Evolutionary conservation across 2,888 invertebrate genomes (phyloP), one percentile per base, ranked within the genome.

Genomic region (Oscheius sp.): DNA sequence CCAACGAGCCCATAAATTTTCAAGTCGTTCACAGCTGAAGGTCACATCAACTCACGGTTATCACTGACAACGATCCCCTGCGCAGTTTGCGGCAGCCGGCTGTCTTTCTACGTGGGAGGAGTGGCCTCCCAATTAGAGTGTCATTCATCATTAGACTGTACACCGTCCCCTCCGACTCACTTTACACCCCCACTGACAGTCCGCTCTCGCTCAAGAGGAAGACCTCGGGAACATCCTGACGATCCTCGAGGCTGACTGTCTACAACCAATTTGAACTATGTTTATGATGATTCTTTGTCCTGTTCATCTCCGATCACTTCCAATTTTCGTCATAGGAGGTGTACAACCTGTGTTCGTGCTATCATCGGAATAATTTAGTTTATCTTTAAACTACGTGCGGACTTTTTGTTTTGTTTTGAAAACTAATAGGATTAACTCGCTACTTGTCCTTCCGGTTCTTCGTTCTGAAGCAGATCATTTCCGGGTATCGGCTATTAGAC

Each of bases 91-190:
- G 61, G 61, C 61, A 61, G 61, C 45, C 61, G 61, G 61, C 61
- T 61, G 61, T 61, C 23, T 61, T 33, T 45, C 58, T 23, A 42
- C 42, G 42, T 61, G 42, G 61, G 61, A 61, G 61, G 61, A 61
- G 61, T 61, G 61, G 61, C 61, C 64, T 64, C 64, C 64, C 64
- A 50, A 64, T 64, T 64, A 64, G 64, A 64, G 48, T 48, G 50
- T 64, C 64, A 64, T 64, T 64, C 48, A 64, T 64, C 64, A 64
- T 50, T 50, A 48, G 64, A 64, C 64, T 64, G 64, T 64, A 64
- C 64, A 64, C 64, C 37, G 48, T 64, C 64, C 34, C 64, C 64
- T 50, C 64, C 64, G 46, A 50, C 64, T 64, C 64, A 64, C 64
- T 50, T 64, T 64, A 64, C 64, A 64, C 61, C 61, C 58, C 45